phyloP scores from a whole-genome alignment of 2,888 invertebrate genomes.

The Ariolimax columbianus region DNA sequence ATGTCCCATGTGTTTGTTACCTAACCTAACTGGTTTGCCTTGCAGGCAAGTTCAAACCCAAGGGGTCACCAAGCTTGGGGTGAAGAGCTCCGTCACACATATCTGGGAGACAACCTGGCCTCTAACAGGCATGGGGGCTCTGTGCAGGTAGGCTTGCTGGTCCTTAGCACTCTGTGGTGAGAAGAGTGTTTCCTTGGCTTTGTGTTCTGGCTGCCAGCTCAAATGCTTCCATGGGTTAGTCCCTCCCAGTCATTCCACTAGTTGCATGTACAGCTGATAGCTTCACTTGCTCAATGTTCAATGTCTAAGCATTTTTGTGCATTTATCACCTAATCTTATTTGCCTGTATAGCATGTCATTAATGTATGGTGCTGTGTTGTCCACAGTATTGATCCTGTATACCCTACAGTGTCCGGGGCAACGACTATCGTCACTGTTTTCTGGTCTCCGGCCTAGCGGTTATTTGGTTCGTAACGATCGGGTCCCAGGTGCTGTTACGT shows the following conservation, averaged over 20 bases:
- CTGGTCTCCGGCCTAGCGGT: too few species aligned
- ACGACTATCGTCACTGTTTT: too few species aligned
- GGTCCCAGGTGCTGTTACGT: too few species aligned
- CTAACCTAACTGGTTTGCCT: slow-evolving; percentile 63
- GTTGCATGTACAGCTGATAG: neutral
- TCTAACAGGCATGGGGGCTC: slow-evolving; percentile 96
- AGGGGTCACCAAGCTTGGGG: slow-evolving; percentile 76
- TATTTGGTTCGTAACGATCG: too few species aligned
- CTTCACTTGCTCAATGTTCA: too few species aligned
- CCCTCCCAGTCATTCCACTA: slow-evolving; percentile 10
- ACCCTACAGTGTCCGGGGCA: too few species aligned
- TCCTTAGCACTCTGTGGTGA: neutral
- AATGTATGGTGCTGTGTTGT: too few species aligned
- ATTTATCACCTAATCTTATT: too few species aligned
- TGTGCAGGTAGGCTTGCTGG: slow-evolving; percentile 86
- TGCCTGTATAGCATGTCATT: too few species aligned
- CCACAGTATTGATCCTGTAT: too few species aligned
- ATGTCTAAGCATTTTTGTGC: too few species aligned
- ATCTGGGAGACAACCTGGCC: slow-evolving; percentile 81
- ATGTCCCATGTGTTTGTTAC: neutral
- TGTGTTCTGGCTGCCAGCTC: neutral
- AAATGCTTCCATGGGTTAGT: neutral
- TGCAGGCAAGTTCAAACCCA: slow-evolving; percentile 74
- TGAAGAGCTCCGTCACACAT: slow-evolving; percentile 72
- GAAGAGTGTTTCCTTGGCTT: neutral